Evolutionary conservation across 2,113 vertebrate genomes (phyloP).

Genomic region (Melanerpes formicivorus): DNA sequence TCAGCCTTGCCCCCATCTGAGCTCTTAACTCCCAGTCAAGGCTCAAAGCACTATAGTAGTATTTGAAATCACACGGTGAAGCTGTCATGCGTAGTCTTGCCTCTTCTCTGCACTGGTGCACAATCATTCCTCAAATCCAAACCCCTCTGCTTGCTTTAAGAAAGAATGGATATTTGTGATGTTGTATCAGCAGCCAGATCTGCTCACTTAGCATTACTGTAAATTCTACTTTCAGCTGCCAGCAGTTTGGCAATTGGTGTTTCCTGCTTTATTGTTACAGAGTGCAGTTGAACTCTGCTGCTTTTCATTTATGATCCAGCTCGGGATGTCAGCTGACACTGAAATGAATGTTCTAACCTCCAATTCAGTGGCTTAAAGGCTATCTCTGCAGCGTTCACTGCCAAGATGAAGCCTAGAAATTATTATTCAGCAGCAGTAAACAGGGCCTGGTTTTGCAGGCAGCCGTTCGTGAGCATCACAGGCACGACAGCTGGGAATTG

Average conservation of each 20-base stretch:
- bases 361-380: constrained; percentile 35
- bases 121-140: background rate
- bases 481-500: constrained; percentile 6
- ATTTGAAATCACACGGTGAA: background rate
- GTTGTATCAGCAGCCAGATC: constrained; percentile 2
- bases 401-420: constrained; percentile 56
- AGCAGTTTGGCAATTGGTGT: constrained; percentile 34
- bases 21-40: too few species aligned
- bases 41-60: background rate
- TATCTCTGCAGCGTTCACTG: constrained; percentile 17
- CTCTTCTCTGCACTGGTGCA: background rate
- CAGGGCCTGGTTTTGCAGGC: constrained; percentile 40
- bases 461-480: background rate
- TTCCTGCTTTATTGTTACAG: constrained; percentile 60
- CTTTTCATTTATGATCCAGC: constrained; percentile 56
- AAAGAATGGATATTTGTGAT: background rate
- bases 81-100: background rate
- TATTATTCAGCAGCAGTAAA: constrained; percentile 34
- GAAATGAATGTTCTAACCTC: constrained; percentile 42
- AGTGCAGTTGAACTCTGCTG: constrained; percentile 20
- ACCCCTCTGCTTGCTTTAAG: background rate
- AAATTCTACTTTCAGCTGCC: constrained; percentile 47
- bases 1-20: too few species aligned
- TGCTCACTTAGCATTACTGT: constrained; percentile 48
- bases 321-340: constrained; percentile 46